A percentile compares a stretch with the other conserved stretches of the same genome.
Evolutionary conservation across 2,113 vertebrate species (phyloP).

Genomic region (Cephalopterus ornatus): DNA sequence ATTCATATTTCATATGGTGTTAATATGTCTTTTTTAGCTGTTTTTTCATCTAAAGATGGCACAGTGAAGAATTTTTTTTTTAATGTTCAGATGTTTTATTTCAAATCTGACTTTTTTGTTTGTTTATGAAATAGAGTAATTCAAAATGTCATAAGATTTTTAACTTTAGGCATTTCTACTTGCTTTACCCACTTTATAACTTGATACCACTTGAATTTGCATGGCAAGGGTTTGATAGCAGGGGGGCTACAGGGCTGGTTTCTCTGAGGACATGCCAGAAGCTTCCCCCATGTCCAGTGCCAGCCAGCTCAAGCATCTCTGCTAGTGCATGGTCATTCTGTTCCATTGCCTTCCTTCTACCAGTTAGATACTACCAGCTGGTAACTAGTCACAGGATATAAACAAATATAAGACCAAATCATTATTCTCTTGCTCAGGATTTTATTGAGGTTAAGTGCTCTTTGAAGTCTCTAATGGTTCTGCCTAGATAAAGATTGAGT

Average conservation of each 20-base stretch:
- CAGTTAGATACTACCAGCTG: neutral
- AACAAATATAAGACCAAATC: neutral
- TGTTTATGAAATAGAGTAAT: neutral
- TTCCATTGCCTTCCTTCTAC: neutral
- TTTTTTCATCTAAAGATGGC: neutral
- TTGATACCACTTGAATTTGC: neutral
- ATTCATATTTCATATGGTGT: neutral
- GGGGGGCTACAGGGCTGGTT: neutral
- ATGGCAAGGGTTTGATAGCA: rapidly evolving
- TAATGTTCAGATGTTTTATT: neutral
- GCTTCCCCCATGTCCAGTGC: neutral
- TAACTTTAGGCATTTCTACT: neutral
- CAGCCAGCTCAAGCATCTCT: neutral
- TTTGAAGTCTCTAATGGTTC: neutral
- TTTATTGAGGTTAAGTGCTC: neutral
- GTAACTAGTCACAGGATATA: neutral
- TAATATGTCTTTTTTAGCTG: neutral
- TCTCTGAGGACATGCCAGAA: neutral
- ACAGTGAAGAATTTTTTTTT: neutral
- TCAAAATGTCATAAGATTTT: neutral
- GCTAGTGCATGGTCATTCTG: neutral
- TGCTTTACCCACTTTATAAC: neutral
- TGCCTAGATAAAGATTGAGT: neutral
- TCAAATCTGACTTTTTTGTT: neutral
- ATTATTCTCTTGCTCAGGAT: neutral